Evolutionary conservation across 1,140 invertebrate genomes (phyloP).

Genomic region (Orussus abietinus): DNA sequence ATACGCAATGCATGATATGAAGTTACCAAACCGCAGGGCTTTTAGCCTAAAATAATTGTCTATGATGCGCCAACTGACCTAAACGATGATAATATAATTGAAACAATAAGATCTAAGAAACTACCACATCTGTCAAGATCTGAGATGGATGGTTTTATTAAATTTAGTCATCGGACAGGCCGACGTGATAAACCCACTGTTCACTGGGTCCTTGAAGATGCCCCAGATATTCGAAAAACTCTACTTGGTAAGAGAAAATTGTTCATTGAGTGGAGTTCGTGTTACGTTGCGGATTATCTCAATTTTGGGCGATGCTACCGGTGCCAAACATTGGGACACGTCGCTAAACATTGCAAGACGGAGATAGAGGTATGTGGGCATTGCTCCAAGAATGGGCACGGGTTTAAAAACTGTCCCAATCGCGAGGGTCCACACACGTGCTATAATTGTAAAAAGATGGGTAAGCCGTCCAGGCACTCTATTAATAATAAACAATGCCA

Average conservation of each 20-base stretch:
- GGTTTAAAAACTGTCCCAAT: slow-evolving; percentile 10
- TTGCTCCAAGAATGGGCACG: slow-evolving; percentile 16
- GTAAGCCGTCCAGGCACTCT: slow-evolving; percentile 10
- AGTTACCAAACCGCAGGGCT: too few relatives aligned
- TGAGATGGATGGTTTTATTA: too few relatives aligned
- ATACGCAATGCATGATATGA: too few relatives aligned
- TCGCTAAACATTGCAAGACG: slow-evolving; percentile 17
- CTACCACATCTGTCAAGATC: too few relatives aligned
- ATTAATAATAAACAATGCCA: slow-evolving; percentile 2
- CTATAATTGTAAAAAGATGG: slow-evolving; percentile 9
- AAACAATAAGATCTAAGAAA: too few relatives aligned
- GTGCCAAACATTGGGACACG: slow-evolving; percentile 21
- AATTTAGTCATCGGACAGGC: too few relatives aligned
- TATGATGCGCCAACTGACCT: too few relatives aligned
- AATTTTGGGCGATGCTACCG: slow-evolving; percentile 19
- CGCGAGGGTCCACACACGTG: slow-evolving; percentile 1
- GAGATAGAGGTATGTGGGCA: slow-evolving; percentile 13
- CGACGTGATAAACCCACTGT: background rate
- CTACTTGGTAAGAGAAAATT: background rate
- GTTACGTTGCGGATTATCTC: slow-evolving; percentile 13
- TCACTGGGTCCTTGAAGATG: slow-evolving; percentile 14
- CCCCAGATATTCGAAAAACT: slow-evolving; percentile 6
- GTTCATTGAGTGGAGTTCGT: slow-evolving; percentile 12
- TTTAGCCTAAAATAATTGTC: too few relatives aligned
- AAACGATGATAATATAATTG: too few relatives aligned